Conservation (phyloP, 2,888 invertebrate species). For the Heterodera filipjevi region DNA sequence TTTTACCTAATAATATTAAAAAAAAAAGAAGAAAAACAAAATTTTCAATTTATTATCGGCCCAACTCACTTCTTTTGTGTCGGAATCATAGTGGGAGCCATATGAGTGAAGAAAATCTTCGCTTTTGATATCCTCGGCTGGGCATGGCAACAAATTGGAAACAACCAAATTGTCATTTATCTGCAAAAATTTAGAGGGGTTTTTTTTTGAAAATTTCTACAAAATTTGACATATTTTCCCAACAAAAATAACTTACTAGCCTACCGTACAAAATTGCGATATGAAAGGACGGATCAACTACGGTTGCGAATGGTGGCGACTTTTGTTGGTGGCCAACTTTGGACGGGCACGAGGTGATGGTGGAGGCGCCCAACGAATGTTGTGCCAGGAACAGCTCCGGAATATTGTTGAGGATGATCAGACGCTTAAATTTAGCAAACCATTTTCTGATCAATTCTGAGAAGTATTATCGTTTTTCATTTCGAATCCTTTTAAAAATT, state of each 20-base stretch:
- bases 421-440: background rate
- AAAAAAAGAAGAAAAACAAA: too few relatives aligned
- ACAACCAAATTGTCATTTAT: slow-evolving; percentile 19
- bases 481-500: too few relatives aligned
- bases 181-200: background rate
- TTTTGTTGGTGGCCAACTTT: background rate
- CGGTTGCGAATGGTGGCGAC: background rate
- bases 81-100: too few relatives aligned
- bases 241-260: background rate
- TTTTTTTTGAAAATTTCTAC: background rate
- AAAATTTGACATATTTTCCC: background rate
- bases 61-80: too few relatives aligned
- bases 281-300: background rate
- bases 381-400: slow-evolving; percentile 21
- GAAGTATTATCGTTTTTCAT: too few relatives aligned
- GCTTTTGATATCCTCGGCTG: background rate
- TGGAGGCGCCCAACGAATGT: background rate
- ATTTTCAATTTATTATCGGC: too few relatives aligned
- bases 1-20: too few relatives aligned
- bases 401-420: slow-evolving; percentile 25
- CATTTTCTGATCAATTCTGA: background rate
- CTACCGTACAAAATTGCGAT: slow-evolving; percentile 23
- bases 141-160: slow-evolving; percentile 13
- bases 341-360: background rate
- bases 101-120: too few relatives aligned